phyloP scores from a whole-genome alignment of 2,113 vertebrate genomes.

The Saccopteryx bilineata region DNA sequence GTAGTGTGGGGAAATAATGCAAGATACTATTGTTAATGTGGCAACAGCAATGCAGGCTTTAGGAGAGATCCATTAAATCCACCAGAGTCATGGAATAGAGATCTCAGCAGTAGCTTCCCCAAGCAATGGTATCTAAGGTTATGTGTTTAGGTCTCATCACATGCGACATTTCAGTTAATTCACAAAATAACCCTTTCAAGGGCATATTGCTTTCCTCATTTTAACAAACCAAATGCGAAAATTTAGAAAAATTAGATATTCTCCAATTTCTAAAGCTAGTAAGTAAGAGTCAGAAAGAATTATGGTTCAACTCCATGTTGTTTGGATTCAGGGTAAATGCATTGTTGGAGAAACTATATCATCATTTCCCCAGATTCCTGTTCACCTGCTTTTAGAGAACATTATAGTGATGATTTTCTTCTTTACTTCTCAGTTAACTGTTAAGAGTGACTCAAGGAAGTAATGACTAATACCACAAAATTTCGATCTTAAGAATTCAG shows the following conservation, averaged over 20 bases:
- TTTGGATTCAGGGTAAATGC: not conserved
- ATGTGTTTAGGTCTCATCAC: not conserved
- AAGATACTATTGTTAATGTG: not conserved
- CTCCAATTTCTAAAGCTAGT: not conserved
- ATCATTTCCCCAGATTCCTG: not conserved
- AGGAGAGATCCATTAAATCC: not conserved
- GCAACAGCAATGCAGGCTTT: not conserved
- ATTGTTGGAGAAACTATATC: not conserved
- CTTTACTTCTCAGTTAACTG: not conserved
- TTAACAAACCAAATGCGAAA: not conserved
- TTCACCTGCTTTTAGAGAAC: not conserved
- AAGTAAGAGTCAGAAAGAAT: not conserved
- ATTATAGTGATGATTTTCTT: not conserved
- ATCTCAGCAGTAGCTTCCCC: not conserved
- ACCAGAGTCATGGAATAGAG: not conserved
- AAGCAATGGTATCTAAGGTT: not conserved
- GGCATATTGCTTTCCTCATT: not conserved
- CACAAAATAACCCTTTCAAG: not conserved
- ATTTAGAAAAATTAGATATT: not conserved
- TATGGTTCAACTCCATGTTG: not conserved
- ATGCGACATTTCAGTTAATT: not conserved
- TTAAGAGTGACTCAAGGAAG: not conserved
- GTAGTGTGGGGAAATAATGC: not conserved
- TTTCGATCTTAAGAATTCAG: constrained; percentile 64
- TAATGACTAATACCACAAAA: not conserved